Percentiles rank a stretch among this genome's conserved stretches.
Conservation (phyloP, 2,888 invertebrate species). For the Boloria euphrosyne region DNA sequence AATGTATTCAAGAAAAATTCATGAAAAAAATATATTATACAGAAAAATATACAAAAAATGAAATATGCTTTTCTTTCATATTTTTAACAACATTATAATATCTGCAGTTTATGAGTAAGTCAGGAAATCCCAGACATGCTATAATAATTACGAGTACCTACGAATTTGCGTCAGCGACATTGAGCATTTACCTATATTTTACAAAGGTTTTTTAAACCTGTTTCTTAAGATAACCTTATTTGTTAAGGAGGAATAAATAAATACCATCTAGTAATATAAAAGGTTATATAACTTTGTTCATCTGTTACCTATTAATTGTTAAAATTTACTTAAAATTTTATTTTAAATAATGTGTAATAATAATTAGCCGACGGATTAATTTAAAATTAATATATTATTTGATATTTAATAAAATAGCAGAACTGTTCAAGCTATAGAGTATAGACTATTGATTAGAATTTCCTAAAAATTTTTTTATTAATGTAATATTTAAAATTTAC, state of each 20-base stretch:
- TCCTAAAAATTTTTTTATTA: too few species aligned
- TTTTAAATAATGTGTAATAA: too few species aligned
- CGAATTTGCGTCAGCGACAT: neutral
- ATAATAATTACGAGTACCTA: neutral
- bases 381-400: constrained; percentile 9
- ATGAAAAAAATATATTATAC: too few species aligned
- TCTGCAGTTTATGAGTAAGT: too few species aligned
- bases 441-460: too few species aligned
- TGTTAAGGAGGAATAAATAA: neutral
- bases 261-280: neutral
- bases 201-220: neutral
- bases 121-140: too few species aligned
- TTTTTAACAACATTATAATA: too few species aligned
- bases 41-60: too few species aligned
- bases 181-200: neutral
- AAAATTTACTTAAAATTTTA: neutral
- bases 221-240: neutral
- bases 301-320: neutral
- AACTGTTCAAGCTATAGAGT: constrained; percentile 31
- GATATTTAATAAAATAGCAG: neutral
- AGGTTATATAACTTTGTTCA: neutral
- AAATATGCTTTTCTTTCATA: too few species aligned
- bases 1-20: too few species aligned
- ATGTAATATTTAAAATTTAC: too few species aligned
- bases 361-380: too few species aligned